Base-by-base conservation (phyloP, 2,888 invertebrate species). In the Erebia palarica region DNA sequence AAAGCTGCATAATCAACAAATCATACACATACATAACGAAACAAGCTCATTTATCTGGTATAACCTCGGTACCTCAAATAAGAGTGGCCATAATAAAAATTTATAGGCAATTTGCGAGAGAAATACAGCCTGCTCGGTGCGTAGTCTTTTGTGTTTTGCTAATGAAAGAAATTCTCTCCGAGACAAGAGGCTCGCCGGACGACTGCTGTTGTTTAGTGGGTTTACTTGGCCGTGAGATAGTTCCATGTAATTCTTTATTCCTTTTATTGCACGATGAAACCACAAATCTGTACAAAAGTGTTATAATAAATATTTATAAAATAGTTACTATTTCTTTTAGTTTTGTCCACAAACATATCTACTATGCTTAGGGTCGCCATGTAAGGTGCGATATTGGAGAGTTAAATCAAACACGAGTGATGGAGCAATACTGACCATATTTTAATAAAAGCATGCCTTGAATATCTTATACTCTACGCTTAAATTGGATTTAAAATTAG, bases 61-160 rank as follows among this genome's bases (percentile, higher is more conserved):
- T 86, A 88, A 86, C 87, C 86, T 84, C 84, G 82, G 87, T 87
- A 87, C 89, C 88, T 89, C 89, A 86, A 91, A 89, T 84, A 86
- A 87, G 86, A 89, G 86, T 84, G 89, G 89, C 88, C 83, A 90
- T 92, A 92, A 92, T 91, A 91, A 86, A 89, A 92, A 91, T 90
- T 92, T 91, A 91, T 91, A 87, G 92, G 87, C 91, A 91, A 91
- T 92, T 91, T 90, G 83, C 81, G 81, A 82, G 78, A 88, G 86
- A 91, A 87, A 88, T 89, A 90, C 87, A 77, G 84, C 86, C 83
- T 81, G 79, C 84, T 85, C 84, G 79, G 81, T 80, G 76, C 80
- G 82, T 81, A 78, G 81, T 82, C 84, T 84, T 87, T 89, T 89
- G 83, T 86, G 86, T 89, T 88, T 88, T 84, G 81, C 85, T 91